These are phyloP conservation scores for Cacatua alba DNA, from an alignment of 2,113 vertebrate genomes.

Conservation along the genomic window DNA sequence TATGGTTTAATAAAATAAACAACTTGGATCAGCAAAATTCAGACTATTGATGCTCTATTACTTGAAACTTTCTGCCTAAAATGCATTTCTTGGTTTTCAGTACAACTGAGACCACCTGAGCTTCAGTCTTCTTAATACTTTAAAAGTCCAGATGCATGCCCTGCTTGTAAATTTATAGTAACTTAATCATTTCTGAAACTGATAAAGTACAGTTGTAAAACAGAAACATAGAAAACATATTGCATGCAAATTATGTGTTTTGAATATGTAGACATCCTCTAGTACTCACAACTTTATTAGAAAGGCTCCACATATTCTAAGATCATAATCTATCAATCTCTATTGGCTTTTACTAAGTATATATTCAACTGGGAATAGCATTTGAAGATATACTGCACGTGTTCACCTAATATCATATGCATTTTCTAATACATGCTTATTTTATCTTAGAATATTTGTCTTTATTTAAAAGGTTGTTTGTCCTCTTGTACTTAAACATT, in stretches of 20 bases:
- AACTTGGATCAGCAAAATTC: neutral
- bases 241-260: neutral
- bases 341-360: neutral
- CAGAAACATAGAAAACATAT: neutral
- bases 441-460: neutral
- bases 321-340: neutral
- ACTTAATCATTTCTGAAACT: neutral
- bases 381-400: neutral
- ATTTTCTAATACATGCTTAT: neutral
- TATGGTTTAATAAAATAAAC: neutral
- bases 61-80: neutral
- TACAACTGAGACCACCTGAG: neutral
- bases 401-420: neutral
- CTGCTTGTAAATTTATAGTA: neutral
- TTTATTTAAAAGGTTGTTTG: neutral
- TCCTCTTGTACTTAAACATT: neutral
- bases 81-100: neutral
- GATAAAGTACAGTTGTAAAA: neutral
- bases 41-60: neutral
- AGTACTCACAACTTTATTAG: neutral
- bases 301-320: neutral
- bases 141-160: neutral
- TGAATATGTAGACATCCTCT: neutral
- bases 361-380: neutral
- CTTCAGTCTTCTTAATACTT: neutral